These are phyloP conservation scores for Crenichthys baileyi DNA, from an alignment of 2,797 vertebrate species.

Conservation along the genomic window DNA sequence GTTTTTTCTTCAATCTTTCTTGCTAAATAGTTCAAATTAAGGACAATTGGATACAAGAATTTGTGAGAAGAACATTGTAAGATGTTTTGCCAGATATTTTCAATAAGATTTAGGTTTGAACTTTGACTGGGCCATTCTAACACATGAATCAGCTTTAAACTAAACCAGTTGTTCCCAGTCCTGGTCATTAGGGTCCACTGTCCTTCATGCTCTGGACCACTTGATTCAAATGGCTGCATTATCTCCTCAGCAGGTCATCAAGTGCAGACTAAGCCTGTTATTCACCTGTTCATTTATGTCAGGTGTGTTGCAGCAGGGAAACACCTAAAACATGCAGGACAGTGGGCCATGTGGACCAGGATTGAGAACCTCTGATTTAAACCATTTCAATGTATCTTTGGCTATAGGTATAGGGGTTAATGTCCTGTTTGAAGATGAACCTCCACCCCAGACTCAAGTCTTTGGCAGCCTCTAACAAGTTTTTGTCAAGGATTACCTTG, in stretches of 20 bases:
- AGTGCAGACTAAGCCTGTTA: not conserved
- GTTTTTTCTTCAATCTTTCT: not conserved
- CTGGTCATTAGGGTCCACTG: not conserved
- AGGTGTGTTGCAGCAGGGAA: not conserved
- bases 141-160: not conserved
- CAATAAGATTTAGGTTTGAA: not conserved
- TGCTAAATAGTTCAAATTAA: too few relatives aligned
- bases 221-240: not conserved
- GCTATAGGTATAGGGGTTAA: too few relatives aligned
- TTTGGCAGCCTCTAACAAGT: too few relatives aligned
- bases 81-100: not conserved
- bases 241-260: not conserved
- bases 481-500: too few relatives aligned
- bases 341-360: not conserved
- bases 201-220: not conserved
- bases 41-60: too few relatives aligned
- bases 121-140: not conserved
- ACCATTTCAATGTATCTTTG: too few relatives aligned
- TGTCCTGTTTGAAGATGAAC: too few relatives aligned
- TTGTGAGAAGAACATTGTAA: too few relatives aligned
- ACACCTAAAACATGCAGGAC: not conserved
- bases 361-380: not conserved
- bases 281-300: not conserved
- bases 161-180: not conserved
- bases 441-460: too few relatives aligned